phyloP scores from a whole-genome alignment of 1,140 invertebrate species.

The Lutraria rhynchaena region DNA sequence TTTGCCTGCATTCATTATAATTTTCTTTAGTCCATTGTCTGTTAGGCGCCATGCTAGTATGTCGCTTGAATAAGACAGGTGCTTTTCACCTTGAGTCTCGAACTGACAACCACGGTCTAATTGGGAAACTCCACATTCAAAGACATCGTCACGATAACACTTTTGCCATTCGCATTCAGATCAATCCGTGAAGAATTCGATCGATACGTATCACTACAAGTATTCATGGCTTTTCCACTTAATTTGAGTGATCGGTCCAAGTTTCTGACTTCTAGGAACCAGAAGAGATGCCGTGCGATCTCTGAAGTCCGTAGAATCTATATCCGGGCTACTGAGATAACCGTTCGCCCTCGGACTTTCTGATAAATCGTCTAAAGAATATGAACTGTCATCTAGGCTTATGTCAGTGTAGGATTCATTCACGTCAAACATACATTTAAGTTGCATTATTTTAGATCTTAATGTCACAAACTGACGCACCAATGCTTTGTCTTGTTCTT shows the following conservation, averaged over 20 bases:
- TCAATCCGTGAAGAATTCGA: background rate
- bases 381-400: slow-evolving; percentile 70
- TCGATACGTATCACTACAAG: too few species aligned
- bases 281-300: slow-evolving; percentile 67
- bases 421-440: slow-evolving; percentile 68
- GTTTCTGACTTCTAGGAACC: slow-evolving; percentile 60
- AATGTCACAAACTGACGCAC: slow-evolving; percentile 75
- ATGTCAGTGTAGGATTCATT: slow-evolving; percentile 69
- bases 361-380: slow-evolving; percentile 68
- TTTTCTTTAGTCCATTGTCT: too few species aligned
- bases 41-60: too few species aligned
- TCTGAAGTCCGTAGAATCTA: slow-evolving; percentile 61
- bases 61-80: too few species aligned
- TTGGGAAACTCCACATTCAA: background rate
- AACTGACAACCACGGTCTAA: background rate
- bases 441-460: slow-evolving; percentile 72
- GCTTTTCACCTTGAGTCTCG: too few species aligned
- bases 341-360: slow-evolving; percentile 4
- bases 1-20: too few species aligned
- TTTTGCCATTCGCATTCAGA: background rate
- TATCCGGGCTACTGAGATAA: slow-evolving; percentile 32
- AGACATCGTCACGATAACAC: background rate
- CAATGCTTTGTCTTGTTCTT: slow-evolving; percentile 73
- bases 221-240: slow-evolving; percentile 73
- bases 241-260: slow-evolving; percentile 55